Evolutionary conservation across 2,888 invertebrate species (phyloP), one percentile per base, ranked within the genome.

Genomic region (Eristalinus aeneus): DNA sequence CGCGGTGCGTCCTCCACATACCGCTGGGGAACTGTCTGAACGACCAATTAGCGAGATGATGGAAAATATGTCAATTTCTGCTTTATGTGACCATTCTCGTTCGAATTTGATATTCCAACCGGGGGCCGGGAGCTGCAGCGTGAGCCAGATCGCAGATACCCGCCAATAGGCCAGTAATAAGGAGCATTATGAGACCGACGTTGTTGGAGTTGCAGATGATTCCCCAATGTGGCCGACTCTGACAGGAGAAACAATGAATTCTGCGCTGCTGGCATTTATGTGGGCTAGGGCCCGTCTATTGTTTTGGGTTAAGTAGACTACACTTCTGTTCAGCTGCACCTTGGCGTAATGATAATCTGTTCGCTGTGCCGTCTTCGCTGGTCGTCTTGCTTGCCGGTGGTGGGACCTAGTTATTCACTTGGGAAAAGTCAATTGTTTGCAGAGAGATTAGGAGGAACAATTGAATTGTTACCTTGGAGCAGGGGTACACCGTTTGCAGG

Each of bases 11-110:
- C n/a, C n/a, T n/a, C n/a, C n/a, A n/a, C 80, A 76, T 79, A 76
- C 75, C 80, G 80, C 72, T 72, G 53, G n/a, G 82, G 71, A 65
- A 71, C 82, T 73, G 32, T 74, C 78, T 74, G 82, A 86, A 71
- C 82, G 78, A 88, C 89, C 89, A 89, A 89, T 89, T 89, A 89
- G 89, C 86, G 88, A 89, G 85, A 88, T 89, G 88, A 88, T 89
- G 88, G 88, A 82, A 88, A 89, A 89, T 89, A 89, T 89, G 89
- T 89, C 89, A 89, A 88, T 88, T 87, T 81, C 86, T 88, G 73
- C 67, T 88, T 88, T 88, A 88, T 88, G 86, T 68, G 83, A 71
- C 80, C 74, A 81, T 82, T 82, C 23, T 46, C 72, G 80, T 46
- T 69, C 67, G 69, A 74, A 73, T 82, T 75, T 75, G 36, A 71